phyloP scores from a whole-genome alignment of 1,140 invertebrate species.

The Lepidostoma basale region DNA sequence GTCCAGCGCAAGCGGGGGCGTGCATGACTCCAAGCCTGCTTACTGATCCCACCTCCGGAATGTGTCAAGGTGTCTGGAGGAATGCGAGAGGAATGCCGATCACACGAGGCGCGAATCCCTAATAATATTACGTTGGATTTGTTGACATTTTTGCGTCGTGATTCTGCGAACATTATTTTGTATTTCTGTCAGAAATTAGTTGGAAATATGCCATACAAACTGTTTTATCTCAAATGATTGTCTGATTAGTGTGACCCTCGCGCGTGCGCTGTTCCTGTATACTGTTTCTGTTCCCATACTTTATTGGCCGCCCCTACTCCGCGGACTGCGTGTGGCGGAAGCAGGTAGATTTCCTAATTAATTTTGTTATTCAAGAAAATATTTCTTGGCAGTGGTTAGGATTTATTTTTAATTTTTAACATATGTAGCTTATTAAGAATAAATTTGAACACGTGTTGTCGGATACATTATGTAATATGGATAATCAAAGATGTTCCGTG shows the following conservation, averaged over 20 bases:
- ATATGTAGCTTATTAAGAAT: no score
- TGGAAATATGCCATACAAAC: slow-evolving; percentile 18
- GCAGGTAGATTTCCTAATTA: no score
- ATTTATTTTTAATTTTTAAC: no score
- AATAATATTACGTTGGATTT: slow-evolving; percentile 13
- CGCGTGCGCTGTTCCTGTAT: slow-evolving; percentile 20
- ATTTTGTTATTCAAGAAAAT: no score
- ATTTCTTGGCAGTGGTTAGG: no score
- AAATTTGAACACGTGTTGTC: no score
- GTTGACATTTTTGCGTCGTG: slow-evolving; percentile 5
- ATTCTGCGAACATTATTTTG: slow-evolving; percentile 5
- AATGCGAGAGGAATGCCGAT: not conserved
- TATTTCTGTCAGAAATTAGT: slow-evolving; percentile 14
- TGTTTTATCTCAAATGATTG: slow-evolving; percentile 2
- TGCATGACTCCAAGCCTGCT: no score
- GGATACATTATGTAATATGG: no score
- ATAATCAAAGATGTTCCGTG: no score
- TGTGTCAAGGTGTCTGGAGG: not conserved
- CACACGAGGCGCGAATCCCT: no score
- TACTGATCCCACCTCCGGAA: no score
- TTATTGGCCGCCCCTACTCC: not conserved
- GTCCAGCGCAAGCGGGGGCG: no score
- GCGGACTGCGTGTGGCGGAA: not conserved
- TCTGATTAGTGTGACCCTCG: slow-evolving; percentile 7
- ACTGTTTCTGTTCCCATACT: slow-evolving; percentile 25